Conservation (phyloP, 2,888 invertebrate genomes). For the Bibio marci region DNA sequence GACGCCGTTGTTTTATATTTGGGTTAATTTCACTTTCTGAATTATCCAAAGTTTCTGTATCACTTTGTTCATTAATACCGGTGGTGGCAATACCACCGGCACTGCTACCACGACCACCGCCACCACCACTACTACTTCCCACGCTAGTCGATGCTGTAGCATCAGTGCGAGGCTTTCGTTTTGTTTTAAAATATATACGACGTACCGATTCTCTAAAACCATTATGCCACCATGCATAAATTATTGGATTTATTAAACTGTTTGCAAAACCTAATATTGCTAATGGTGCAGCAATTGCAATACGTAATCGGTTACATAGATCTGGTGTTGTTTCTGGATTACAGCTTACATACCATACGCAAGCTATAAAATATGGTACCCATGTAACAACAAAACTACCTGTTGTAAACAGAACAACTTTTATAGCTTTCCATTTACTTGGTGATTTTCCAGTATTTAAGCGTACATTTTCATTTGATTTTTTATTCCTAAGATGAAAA, state of each 20-base stretch:
- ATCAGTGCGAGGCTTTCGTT: background rate
- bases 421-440: slow-evolving; percentile 42
- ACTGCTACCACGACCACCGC: background rate
- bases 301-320: slow-evolving; percentile 32
- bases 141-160: background rate
- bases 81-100: background rate
- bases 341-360: slow-evolving; percentile 36
- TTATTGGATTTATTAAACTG: slow-evolving; percentile 43
- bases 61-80: background rate
- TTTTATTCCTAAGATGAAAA: too few species aligned
- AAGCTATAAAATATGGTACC: slow-evolving; percentile 41
- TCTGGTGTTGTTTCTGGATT: slow-evolving; percentile 30
- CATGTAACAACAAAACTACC: slow-evolving; percentile 43
- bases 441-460: slow-evolving; percentile 18
- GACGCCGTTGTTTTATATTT: too few species aligned
- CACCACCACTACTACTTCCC: background rate
- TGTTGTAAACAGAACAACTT: slow-evolving; percentile 41
- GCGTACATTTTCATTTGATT: background rate
- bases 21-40: too few species aligned
- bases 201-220: slow-evolving; percentile 33
- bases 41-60: too few species aligned
- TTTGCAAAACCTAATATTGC: slow-evolving; percentile 41
- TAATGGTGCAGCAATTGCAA: slow-evolving; percentile 38
- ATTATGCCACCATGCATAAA: slow-evolving; percentile 56
- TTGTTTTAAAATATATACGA: slow-evolving; percentile 8